phyloP scores from a whole-genome alignment of 2,797 vertebrate genomes.

The Bryconaethiops microstoma region DNA sequence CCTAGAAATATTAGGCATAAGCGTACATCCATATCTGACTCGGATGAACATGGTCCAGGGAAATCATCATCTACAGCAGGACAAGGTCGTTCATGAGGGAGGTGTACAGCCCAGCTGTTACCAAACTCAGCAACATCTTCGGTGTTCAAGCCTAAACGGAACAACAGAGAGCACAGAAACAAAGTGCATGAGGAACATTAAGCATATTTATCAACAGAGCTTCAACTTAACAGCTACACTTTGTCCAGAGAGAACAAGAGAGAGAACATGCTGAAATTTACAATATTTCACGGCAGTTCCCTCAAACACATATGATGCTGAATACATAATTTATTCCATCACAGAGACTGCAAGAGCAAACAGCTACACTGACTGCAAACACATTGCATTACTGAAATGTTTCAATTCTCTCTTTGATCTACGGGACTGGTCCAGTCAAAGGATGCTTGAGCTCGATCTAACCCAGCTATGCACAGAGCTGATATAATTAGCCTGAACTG shows the following conservation, averaged over 20 bases:
- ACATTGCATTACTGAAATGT: neutral
- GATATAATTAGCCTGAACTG: slow-evolving; percentile 67
- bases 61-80: slow-evolving; percentile 85
- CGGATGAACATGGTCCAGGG: slow-evolving; percentile 86
- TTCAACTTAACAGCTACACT: neutral
- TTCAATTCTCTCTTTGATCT: slow-evolving; percentile 1
- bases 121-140: slow-evolving; percentile 91
- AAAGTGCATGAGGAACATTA: neutral
- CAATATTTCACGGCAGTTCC: neutral
- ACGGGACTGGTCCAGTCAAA: neutral
- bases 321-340: neutral
- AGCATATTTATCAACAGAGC: neutral
- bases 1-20: neutral
- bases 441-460: neutral
- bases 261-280: neutral
- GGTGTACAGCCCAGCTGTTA: slow-evolving; percentile 91
- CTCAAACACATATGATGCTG: neutral
- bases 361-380: neutral
- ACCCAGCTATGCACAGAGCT: slow-evolving; percentile 32
- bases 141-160: slow-evolving; percentile 75
- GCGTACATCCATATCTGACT: slow-evolving; percentile 88
- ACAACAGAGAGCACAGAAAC: neutral
- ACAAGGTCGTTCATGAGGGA: slow-evolving; percentile 82
- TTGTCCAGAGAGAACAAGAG: neutral
- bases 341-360: neutral